phyloP scores from a whole-genome alignment of 2,113 vertebrate genomes.

The Podilymbus podiceps region DNA sequence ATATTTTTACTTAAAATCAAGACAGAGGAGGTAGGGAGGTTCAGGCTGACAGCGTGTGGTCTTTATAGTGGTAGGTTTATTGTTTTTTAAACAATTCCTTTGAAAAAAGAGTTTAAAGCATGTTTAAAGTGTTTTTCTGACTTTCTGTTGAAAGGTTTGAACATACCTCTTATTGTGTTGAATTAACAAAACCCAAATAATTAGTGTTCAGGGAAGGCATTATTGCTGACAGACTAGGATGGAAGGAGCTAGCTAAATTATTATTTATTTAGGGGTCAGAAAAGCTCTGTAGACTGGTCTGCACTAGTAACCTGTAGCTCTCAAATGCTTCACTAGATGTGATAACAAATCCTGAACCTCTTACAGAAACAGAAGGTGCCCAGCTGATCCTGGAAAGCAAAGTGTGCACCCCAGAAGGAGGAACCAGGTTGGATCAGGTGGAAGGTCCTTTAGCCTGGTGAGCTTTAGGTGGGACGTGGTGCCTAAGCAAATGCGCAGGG shows the following conservation, averaged over 20 bases:
- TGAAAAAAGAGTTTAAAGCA: not conserved
- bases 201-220: not conserved
- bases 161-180: not conserved
- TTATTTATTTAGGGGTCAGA: not conserved
- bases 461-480: not conserved
- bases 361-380: not conserved
- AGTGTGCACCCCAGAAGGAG: not conserved
- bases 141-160: not conserved
- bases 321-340: not conserved
- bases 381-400: not conserved
- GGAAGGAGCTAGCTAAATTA: not conserved
- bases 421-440: not conserved
- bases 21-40: not conserved
- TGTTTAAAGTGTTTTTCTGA: not conserved
- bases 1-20: not conserved
- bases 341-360: not conserved
- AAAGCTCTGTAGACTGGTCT: not conserved
- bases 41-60: not conserved
- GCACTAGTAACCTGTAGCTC: not conserved
- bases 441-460: not conserved
- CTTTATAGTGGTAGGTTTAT: not conserved
- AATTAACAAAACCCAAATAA: not conserved
- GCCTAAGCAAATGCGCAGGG: rapidly evolving
- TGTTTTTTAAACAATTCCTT: not conserved
- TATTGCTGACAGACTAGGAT: not conserved